Percentiles rank a stretch among this genome's conserved stretches.
phyloP scores from a whole-genome alignment of 1,140 invertebrate genomes.

The Aphis gossypii region DNA sequence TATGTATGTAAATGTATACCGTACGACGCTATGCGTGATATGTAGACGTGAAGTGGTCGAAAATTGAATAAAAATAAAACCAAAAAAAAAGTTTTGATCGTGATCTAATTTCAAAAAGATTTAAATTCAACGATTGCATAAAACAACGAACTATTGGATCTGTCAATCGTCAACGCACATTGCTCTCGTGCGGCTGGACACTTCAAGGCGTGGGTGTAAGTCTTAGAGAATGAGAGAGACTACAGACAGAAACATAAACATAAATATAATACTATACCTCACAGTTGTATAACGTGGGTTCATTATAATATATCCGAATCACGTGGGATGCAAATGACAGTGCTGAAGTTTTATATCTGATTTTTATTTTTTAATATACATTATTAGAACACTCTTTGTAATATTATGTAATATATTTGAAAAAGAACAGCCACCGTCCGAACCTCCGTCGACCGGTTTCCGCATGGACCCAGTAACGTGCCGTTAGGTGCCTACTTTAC shows the following conservation, averaged over 20 bases:
- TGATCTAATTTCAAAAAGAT: background rate
- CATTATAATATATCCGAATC: constrained; percentile 5
- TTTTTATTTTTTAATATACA: constrained; percentile 27
- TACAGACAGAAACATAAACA: background rate
- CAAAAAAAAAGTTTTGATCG: background rate
- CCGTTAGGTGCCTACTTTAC: background rate
- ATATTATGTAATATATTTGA: background rate
- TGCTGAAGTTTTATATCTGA: constrained; percentile 45
- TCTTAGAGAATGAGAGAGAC: background rate
- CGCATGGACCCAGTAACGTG: background rate
- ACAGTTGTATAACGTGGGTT: background rate
- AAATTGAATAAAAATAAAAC: background rate
- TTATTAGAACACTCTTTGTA: background rate
- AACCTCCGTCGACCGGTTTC: constrained; percentile 25
- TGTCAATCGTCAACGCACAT: background rate
- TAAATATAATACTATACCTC: background rate
- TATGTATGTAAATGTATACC: background rate
- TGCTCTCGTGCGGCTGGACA: background rate
- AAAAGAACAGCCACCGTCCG: constrained; percentile 32
- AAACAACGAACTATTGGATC: background rate
- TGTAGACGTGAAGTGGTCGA: background rate
- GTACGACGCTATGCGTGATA: too few relatives aligned
- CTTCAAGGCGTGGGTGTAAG: background rate
- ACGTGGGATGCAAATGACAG: constrained; percentile 51
- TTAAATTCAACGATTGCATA: background rate